A percentile compares a stretch with the other conserved stretches of the same genome.
These are phyloP conservation scores for Xenopus laevis DNA, from an alignment of 2,113 vertebrate species.

Conservation along the genomic window DNA sequence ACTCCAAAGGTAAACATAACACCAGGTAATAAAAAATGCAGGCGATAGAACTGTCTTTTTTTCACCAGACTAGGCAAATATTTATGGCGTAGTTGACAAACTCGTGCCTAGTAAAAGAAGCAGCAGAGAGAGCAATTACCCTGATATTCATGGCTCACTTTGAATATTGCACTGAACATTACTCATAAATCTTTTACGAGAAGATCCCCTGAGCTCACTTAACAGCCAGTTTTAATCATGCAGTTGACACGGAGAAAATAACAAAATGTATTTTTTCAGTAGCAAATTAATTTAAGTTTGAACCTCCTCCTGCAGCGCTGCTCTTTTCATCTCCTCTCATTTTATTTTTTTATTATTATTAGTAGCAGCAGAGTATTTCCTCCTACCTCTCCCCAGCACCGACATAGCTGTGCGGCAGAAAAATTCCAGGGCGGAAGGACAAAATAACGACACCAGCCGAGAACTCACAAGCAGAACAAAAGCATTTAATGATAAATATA, in stretches of 20 bases:
- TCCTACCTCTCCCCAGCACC: conserved; percentile 33
- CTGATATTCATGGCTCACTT: conserved; percentile 84
- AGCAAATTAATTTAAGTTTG: conserved; percentile 83
- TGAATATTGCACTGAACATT: conserved; percentile 86
- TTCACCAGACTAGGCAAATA: conserved; percentile 87
- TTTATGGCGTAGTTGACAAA: conserved; percentile 87
- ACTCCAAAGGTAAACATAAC: conserved; percentile 82
- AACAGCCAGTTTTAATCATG: conserved; percentile 86
- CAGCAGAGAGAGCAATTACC: conserved; percentile 83
- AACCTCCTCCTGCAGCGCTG: conserved; percentile 70
- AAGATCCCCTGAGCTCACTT: conserved; percentile 82
- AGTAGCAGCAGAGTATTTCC: conserved; percentile 43
- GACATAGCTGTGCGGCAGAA: conserved; percentile 17
- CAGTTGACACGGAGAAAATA: conserved; percentile 85
- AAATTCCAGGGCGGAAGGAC: conserved; percentile 32
- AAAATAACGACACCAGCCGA: conserved; percentile 28
- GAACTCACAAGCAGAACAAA: conserved; percentile 26
- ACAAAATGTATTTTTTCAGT: conserved; percentile 87
- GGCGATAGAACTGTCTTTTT: conserved; percentile 85
- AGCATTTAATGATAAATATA: conserved; percentile 13
- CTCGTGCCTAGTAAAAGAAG: conserved; percentile 84
- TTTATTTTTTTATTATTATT: conserved; percentile 35
- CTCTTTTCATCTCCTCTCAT: conserved; percentile 60
- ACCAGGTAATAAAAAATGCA: conserved; percentile 80
- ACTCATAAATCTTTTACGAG: conserved; percentile 88